phyloP scores from a whole-genome alignment of 2,888 invertebrate species.

The Tenthredo scrophulariae region DNA sequence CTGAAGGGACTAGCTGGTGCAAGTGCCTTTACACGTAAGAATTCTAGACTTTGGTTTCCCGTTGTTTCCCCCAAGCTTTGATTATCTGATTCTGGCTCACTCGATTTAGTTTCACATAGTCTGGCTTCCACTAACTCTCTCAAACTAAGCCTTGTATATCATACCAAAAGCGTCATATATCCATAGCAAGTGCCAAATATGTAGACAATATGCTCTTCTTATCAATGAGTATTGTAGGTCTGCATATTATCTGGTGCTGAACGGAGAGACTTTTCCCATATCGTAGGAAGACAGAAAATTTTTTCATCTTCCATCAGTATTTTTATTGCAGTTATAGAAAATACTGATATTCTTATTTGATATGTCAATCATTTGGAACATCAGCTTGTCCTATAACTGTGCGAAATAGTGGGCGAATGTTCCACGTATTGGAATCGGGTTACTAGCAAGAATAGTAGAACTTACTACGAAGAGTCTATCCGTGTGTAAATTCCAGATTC shows the following conservation, averaged over 20 bases:
- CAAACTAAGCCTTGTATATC: background rate
- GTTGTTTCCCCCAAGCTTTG: background rate
- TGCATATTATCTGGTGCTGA: no score
- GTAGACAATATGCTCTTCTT: no score
- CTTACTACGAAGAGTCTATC: no score
- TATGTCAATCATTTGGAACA: no score
- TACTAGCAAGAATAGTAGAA: background rate
- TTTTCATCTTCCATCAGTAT: no score
- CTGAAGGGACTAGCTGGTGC: background rate
- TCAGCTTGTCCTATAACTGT: background rate
- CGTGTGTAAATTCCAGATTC: background rate
- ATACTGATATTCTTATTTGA: no score
- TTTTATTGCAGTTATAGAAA: no score
- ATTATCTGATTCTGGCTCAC: constrained; percentile 4
- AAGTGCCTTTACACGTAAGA: background rate
- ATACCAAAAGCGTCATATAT: background rate
- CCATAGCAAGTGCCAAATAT: background rate
- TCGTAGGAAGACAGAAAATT: no score
- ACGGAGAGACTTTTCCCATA: no score
- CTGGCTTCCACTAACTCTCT: background rate
- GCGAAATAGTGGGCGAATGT: background rate
- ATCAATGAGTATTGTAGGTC: no score
- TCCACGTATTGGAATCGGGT: background rate
- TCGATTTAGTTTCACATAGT: constrained; percentile 4
- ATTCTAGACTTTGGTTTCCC: background rate